These are phyloP conservation scores for Triops cancriformis DNA, from an alignment of 1,140 invertebrate genomes.

Conservation along the genomic window DNA sequence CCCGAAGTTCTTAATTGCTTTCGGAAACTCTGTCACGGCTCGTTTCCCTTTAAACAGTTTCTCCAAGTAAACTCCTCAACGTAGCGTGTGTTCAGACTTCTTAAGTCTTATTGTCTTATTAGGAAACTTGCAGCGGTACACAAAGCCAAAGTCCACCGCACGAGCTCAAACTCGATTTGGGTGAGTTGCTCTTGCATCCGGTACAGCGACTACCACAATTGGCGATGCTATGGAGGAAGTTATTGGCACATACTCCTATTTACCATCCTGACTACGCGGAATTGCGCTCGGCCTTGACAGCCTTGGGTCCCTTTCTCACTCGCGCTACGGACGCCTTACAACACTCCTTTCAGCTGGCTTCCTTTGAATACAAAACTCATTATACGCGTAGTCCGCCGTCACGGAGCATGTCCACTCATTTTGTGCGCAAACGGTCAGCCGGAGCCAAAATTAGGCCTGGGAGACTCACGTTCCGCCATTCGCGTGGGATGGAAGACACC, in stretches of 20 bases:
- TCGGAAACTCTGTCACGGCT: constrained; percentile 36
- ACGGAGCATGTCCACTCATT: neutral
- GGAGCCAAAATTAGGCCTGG: neutral
- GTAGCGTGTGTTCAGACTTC: neutral
- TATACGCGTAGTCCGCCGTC: neutral
- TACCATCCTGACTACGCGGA: neutral
- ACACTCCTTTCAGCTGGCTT: neutral
- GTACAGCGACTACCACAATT: neutral
- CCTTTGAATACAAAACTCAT: neutral
- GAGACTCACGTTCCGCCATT: neutral
- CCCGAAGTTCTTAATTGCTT: constrained; percentile 38
- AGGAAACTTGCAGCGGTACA: neutral
- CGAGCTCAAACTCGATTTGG: neutral
- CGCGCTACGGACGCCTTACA: neutral
- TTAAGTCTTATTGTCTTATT: neutral
- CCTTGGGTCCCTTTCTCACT: neutral
- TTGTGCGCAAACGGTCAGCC: constrained; percentile 2
- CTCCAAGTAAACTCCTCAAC: constrained; percentile 34
- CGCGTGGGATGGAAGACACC: neutral
- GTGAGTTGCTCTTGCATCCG: neutral
- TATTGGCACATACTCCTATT: neutral
- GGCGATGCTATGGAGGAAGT: neutral
- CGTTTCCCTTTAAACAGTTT: constrained; percentile 36
- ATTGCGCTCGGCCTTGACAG: neutral
- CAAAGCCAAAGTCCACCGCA: neutral